phyloP scores from a whole-genome alignment of 1,140 invertebrate genomes.

The Leptinotarsa undecemlineata region DNA sequence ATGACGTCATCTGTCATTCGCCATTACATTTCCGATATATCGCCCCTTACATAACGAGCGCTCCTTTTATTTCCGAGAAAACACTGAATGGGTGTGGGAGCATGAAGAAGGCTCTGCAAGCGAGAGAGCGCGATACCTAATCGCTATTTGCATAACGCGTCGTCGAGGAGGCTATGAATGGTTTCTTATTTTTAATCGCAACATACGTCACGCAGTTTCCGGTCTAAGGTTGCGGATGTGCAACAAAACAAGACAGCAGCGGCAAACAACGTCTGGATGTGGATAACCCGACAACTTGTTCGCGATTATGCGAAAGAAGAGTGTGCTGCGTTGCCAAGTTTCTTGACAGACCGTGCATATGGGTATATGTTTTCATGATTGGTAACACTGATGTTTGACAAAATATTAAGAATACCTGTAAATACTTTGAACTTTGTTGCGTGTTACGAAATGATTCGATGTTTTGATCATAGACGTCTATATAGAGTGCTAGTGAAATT shows the following conservation, averaged over 20 bases:
- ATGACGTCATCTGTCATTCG: too few relatives aligned
- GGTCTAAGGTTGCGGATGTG: background rate
- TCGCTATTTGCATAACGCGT: conserved; percentile 7
- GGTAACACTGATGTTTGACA: too few relatives aligned
- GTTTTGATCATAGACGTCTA: too few relatives aligned
- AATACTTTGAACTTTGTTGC: too few relatives aligned
- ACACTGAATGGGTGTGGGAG: background rate
- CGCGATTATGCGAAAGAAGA: background rate
- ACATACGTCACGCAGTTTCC: background rate
- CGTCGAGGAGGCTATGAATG: background rate
- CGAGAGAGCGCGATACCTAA: background rate
- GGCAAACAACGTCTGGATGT: background rate
- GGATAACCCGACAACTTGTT: background rate
- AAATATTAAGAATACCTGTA: too few relatives aligned
- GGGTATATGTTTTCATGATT: too few relatives aligned
- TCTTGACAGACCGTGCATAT: too few relatives aligned
- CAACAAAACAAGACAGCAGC: background rate
- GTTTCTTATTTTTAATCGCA: conserved; percentile 4
- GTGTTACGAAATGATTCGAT: too few relatives aligned
- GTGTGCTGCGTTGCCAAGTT: background rate
- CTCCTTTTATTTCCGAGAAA: background rate
- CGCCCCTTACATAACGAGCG: background rate
- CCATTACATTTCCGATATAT: too few relatives aligned
- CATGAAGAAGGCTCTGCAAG: background rate
- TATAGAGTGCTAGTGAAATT: too few relatives aligned